A percentile compares a stretch with the other conserved stretches of the same genome.
phyloP scores from a whole-genome alignment of 2,113 vertebrate species.

The Callorhinus ursinus region DNA sequence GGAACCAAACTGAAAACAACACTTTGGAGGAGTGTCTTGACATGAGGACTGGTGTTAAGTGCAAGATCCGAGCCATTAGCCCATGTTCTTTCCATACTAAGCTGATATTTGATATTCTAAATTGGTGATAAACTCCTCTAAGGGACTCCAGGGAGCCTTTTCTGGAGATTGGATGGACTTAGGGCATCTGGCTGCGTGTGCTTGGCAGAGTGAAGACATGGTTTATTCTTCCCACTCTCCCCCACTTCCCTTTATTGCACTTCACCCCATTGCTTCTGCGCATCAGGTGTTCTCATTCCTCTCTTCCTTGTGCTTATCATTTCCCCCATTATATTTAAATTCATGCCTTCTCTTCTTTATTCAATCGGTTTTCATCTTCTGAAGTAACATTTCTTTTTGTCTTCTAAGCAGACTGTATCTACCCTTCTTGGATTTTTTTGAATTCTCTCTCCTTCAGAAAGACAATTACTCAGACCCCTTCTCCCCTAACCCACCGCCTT shows the following conservation, averaged over 20 bases:
- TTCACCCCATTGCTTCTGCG: not conserved
- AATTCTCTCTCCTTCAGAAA: not conserved
- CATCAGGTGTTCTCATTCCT: not conserved
- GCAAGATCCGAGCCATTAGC: not conserved
- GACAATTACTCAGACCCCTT: not conserved
- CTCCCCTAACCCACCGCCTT: not conserved
- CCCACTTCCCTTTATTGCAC: not conserved
- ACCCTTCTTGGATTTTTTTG: not conserved
- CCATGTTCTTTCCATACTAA: not conserved
- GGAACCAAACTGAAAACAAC: constrained; percentile 15
- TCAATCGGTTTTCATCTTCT: not conserved
- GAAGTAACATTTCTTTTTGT: not conserved
- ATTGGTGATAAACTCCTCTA: not conserved
- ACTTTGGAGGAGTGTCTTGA: not conserved
- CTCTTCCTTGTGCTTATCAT: not conserved
- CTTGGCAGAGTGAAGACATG: not conserved
- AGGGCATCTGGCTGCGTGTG: not conserved
- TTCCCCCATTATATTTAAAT: not conserved
- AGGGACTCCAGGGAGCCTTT: not conserved
- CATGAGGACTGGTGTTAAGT: not conserved
- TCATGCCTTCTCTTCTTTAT: not conserved
- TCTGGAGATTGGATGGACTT: not conserved
- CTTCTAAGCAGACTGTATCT: not conserved
- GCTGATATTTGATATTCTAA: not conserved
- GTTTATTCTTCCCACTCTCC: not conserved